phyloP scores from a whole-genome alignment of 2,797 vertebrate genomes.

The Tachyglossus aculeatus region DNA sequence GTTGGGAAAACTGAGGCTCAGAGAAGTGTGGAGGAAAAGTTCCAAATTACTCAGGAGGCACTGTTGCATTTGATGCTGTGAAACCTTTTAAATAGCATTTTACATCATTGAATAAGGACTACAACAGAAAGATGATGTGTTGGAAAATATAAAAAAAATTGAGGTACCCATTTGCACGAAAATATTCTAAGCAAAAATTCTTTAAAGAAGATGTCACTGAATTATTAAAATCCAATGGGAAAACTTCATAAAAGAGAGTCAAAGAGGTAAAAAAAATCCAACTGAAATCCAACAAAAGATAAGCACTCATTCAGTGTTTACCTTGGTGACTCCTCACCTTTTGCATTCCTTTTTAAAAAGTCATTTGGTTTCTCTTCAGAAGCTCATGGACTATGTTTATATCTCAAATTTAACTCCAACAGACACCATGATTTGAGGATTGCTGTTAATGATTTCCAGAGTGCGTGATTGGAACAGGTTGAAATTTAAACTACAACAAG shows the following conservation, averaged over 20 bases:
- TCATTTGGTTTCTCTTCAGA: not conserved
- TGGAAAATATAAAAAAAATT: no score
- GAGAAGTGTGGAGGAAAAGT: not conserved
- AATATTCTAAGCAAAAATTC: not conserved
- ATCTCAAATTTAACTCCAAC: no score
- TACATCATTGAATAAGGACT: not conserved
- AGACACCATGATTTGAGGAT: slow-evolving; percentile 58
- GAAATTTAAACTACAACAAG: slow-evolving; percentile 60
- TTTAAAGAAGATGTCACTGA: not conserved
- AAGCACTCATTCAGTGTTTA: not conserved
- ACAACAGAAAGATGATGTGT: not conserved
- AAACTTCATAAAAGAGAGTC: not conserved
- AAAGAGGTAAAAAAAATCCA: not conserved
- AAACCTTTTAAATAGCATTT: not conserved
- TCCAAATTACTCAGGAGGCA: not conserved
- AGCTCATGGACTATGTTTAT: no score
- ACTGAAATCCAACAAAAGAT: not conserved
- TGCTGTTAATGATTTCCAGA: slow-evolving; percentile 66
- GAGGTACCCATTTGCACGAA: no score
- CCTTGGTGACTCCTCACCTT: not conserved
- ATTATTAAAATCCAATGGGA: not conserved
- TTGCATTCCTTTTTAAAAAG: not conserved
- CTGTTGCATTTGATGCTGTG: not conserved
- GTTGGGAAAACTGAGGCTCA: not conserved
- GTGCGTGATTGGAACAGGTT: slow-evolving; percentile 68